These are phyloP conservation scores for Thera britannica DNA, from an alignment of 2,888 invertebrate species.

Conservation along the genomic window DNA sequence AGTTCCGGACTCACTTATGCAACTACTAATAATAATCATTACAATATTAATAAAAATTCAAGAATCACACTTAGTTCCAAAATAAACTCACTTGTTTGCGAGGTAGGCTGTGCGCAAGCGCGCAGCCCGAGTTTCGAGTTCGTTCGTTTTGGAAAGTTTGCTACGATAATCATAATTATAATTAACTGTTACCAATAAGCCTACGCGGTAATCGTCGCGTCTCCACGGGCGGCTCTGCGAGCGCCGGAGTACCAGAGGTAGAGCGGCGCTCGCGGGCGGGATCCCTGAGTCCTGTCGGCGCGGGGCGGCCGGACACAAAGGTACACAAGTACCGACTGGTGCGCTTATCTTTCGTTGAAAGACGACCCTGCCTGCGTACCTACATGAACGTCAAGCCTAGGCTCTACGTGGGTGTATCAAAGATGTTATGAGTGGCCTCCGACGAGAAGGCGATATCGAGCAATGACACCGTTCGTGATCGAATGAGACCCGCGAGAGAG, in stretches of 20 bases:
- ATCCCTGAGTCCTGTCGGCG: conserved; percentile 16
- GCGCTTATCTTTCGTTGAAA: conserved; percentile 40
- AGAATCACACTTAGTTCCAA: conserved; percentile 91
- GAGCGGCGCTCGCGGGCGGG: conserved; percentile 40
- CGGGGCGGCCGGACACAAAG: conserved; percentile 30
- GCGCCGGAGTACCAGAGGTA: conserved; percentile 44
- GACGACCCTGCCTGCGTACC: conserved; percentile 44
- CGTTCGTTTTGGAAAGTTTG: conserved; percentile 86
- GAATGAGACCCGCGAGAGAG: conserved; percentile 70
- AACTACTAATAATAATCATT: conserved; percentile 84
- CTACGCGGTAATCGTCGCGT: conserved; percentile 81
- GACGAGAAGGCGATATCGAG: conserved; percentile 45
- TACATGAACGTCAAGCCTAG: conserved; percentile 46
- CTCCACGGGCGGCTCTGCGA: conserved; percentile 70
- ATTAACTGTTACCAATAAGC: conserved; percentile 84
- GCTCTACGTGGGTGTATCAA: conserved; percentile 23
- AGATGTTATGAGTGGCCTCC: conserved; percentile 35
- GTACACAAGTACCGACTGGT: conserved; percentile 32
- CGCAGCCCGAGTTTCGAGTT: conserved; percentile 86
- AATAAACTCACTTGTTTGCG: conserved; percentile 91
- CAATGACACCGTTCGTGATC: conserved; percentile 49
- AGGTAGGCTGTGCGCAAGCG: conserved; percentile 87
- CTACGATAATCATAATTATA: conserved; percentile 84
- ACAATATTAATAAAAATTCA: conserved; percentile 86
- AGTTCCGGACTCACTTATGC: conserved; percentile 76